phyloP scores from a whole-genome alignment of 2,113 vertebrate genomes.

The Halcyon senegalensis region DNA sequence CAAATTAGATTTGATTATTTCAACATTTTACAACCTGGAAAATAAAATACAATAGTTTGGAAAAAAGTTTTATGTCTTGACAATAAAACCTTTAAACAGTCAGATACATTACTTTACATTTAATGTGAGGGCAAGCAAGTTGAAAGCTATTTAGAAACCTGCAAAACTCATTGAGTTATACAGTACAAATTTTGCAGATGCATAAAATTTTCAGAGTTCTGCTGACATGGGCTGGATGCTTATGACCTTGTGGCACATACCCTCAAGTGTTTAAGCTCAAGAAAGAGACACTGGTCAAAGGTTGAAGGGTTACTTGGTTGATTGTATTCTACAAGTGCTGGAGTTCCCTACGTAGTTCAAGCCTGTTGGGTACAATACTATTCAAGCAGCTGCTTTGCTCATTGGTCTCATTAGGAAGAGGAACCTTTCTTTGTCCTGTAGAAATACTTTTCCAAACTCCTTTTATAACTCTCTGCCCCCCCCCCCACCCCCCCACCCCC shows the following conservation, averaged over 20 bases:
- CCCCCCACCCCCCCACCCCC: too few relatives aligned
- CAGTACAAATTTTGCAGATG: neutral
- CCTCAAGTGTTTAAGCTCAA: neutral
- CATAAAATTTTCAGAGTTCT: neutral
- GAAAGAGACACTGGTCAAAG: neutral
- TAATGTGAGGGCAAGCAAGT: neutral
- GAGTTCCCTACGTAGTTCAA: neutral
- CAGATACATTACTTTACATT: conserved; percentile 18
- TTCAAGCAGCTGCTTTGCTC: neutral
- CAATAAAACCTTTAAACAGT: conserved; percentile 56
- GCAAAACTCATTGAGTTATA: conserved; percentile 57
- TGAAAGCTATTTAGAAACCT: conserved; percentile 50
- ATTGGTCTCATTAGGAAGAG: neutral
- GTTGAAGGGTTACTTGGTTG: neutral
- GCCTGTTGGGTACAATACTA: neutral
- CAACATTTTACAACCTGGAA: conserved; percentile 51
- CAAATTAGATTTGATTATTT: conserved; percentile 49
- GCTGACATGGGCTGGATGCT: neutral
- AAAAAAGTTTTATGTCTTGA: conserved; percentile 24
- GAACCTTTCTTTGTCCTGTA: neutral
- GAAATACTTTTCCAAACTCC: neutral
- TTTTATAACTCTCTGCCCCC: neutral
- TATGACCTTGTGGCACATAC: neutral
- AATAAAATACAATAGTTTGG: conserved; percentile 58
- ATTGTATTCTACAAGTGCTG: neutral